phyloP scores from a whole-genome alignment of 2,797 vertebrate species.

The Cheirogaleus major region DNA sequence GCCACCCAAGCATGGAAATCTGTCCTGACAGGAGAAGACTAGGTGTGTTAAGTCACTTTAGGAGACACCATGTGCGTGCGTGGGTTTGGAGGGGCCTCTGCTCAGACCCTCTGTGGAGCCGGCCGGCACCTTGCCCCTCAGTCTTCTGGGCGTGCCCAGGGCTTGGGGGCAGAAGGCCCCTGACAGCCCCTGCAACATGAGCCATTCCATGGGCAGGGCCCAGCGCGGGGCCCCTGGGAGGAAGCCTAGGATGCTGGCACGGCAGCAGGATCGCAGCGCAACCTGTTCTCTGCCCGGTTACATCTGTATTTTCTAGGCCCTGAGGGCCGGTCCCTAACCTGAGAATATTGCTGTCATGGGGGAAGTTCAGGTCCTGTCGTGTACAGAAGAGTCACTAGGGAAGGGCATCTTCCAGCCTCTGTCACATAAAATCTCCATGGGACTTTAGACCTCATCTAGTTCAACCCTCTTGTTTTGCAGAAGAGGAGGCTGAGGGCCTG shows the following conservation, averaged over 20 bases:
- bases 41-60: background rate
- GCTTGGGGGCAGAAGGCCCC: background rate
- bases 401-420: background rate
- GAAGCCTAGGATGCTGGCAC: background rate
- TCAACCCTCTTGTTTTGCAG: constrained; percentile 41
- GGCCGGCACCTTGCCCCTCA: background rate
- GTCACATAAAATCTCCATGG: background rate
- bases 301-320: background rate
- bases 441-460: background rate
- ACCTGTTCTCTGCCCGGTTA: background rate
- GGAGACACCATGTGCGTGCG: background rate
- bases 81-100: background rate
- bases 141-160: background rate
- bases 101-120: background rate
- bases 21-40: background rate
- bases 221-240: background rate
- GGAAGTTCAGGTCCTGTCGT: background rate
- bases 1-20: background rate
- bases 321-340: background rate
- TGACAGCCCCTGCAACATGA: background rate
- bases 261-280: background rate
- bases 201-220: background rate
- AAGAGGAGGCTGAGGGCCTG: constrained; percentile 37
- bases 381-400: fast-evolving
- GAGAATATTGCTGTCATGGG: background rate